Percentiles rank a stretch among this genome's conserved stretches.
Conservation (phyloP, 2,113 vertebrate genomes). For the Ivindomyrus marchei region DNA sequence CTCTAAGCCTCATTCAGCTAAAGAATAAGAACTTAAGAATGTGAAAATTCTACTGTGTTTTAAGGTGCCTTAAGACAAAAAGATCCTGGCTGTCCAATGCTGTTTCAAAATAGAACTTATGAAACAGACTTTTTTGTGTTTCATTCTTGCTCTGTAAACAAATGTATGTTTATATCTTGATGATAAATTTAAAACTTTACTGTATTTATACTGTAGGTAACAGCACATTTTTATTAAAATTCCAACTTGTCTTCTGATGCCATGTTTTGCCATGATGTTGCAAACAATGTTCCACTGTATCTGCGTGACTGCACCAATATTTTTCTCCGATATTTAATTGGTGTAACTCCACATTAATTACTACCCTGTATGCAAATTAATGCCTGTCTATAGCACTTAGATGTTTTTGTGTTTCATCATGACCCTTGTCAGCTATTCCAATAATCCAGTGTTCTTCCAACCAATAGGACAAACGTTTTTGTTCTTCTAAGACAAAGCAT, state of each 20-base stretch:
- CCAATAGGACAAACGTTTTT: conserved; percentile 39
- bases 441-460: conserved; percentile 47
- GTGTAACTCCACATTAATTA: conserved; percentile 55
- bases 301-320: conserved; percentile 53
- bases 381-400: conserved; percentile 44
- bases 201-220: not conserved
- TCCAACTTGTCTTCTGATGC: not conserved
- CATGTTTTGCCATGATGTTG: not conserved
- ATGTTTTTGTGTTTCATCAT: conserved; percentile 43
- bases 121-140: not conserved
- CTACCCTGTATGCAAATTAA: conserved; percentile 46
- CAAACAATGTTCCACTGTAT: not conserved
- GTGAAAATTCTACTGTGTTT: not conserved
- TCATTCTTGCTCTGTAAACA: not conserved
- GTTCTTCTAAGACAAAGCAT: conserved; percentile 34
- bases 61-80: not conserved
- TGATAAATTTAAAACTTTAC: not conserved
- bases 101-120: not conserved
- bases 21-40: not conserved
- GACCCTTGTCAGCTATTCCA: conserved; percentile 46
- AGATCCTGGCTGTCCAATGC: not conserved
- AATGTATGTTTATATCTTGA: not conserved
- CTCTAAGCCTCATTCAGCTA: not conserved
- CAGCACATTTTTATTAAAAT: not conserved
- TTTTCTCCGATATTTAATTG: conserved; percentile 55